phyloP scores from a whole-genome alignment of 1,140 invertebrate species.

The Anagrus nilaparvatae region DNA sequence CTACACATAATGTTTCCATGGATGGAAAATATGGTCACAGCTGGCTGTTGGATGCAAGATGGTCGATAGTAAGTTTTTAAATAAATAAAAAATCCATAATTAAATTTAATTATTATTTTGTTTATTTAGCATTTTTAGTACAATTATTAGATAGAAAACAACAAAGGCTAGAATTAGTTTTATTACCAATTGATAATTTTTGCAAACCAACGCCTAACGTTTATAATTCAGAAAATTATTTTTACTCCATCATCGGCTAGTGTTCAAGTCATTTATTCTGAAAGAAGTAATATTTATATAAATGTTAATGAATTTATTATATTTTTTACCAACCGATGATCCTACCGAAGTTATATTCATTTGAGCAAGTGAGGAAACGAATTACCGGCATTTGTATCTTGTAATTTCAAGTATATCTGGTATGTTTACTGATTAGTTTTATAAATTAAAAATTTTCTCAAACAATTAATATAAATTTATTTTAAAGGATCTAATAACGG shows the following conservation, averaged over 20 bases:
- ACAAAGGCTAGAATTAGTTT: slow-evolving; percentile 63
- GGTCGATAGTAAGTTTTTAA: slow-evolving; percentile 63
- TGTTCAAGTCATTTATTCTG: slow-evolving; percentile 60
- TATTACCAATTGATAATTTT: slow-evolving; percentile 65
- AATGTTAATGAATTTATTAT: slow-evolving; percentile 83
- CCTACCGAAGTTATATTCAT: slow-evolving; percentile 59
- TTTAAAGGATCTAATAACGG: slow-evolving; percentile 40
- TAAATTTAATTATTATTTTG: slow-evolving; percentile 1
- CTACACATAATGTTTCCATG: slow-evolving; percentile 73
- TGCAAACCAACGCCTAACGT: slow-evolving; percentile 51
- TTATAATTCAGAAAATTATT: slow-evolving; percentile 43
- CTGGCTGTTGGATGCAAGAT: slow-evolving; percentile 88
- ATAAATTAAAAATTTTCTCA: too few relatives aligned
- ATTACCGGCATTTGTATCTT: slow-evolving; percentile 84
- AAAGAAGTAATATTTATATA: slow-evolving; percentile 71
- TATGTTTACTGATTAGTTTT: slow-evolving; percentile 10
- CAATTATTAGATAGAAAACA: slow-evolving; percentile 80
- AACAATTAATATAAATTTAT: slow-evolving; percentile 4
- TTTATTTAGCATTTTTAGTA: slow-evolving; percentile 70
- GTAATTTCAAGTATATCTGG: slow-evolving; percentile 49
- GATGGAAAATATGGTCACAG: slow-evolving; percentile 88
- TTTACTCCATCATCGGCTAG: slow-evolving; percentile 43
- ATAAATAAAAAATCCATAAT: slow-evolving; percentile 2
- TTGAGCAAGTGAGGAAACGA: slow-evolving; percentile 86
- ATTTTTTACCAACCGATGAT: slow-evolving; percentile 63